Conservation (phyloP, 2,113 vertebrate species). For the Lynx canadensis region DNA sequence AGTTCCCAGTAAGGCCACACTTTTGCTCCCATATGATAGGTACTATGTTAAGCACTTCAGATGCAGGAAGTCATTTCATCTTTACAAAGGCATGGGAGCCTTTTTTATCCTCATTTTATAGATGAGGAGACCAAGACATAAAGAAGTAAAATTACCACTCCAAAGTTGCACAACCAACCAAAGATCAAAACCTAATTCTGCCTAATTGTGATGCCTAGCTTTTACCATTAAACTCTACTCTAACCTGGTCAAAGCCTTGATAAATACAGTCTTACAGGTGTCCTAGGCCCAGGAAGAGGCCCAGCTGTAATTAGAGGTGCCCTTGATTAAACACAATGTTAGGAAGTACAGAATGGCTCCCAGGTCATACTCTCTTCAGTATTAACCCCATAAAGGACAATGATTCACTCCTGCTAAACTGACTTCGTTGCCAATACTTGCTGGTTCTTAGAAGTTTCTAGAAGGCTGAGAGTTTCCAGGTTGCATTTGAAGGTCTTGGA, state of each 20-base stretch:
- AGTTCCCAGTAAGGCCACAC: background rate
- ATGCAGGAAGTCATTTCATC: background rate
- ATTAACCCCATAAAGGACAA: background rate
- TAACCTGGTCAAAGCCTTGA: background rate
- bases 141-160: background rate
- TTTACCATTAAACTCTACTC: background rate
- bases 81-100: background rate
- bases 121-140: background rate
- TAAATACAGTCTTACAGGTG: background rate
- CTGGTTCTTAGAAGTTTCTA: conserved; percentile 25
- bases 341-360: background rate
- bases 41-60: background rate
- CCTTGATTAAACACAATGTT: background rate
- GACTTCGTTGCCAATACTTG: conserved; percentile 10
- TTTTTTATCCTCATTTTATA: conserved; percentile 8
- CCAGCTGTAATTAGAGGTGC: background rate
- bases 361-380: background rate
- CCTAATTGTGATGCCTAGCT: background rate
- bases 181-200: background rate
- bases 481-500: background rate
- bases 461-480: background rate
- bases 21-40: background rate
- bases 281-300: background rate
- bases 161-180: background rate
- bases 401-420: background rate